Percentiles rank a stretch among this genome's conserved stretches.
phyloP scores from a whole-genome alignment of 1,140 invertebrate species.

The Agrypnia vestita region DNA sequence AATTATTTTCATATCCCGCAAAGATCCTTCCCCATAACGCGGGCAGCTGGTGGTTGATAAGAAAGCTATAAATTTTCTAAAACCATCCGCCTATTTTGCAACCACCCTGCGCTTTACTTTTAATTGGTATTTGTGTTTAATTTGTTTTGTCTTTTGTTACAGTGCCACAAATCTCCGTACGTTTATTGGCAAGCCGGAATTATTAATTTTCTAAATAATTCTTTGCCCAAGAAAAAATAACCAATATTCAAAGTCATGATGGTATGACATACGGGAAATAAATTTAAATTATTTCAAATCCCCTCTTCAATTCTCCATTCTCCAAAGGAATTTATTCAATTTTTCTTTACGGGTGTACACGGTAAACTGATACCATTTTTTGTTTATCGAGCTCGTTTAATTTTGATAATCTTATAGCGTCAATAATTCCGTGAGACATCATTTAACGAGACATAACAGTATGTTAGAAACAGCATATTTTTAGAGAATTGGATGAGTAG shows the following conservation, averaged over 20 bases:
- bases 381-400: too few species aligned
- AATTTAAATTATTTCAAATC: slow-evolving; percentile 12
- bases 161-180: slow-evolving; percentile 5
- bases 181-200: not conserved
- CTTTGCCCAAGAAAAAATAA: not conserved
- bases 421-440: too few species aligned
- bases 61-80: too few species aligned
- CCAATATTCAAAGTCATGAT: not conserved
- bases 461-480: slow-evolving; percentile 23
- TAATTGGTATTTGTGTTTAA: too few species aligned
- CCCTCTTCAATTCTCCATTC: not conserved
- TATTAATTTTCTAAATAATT: not conserved
- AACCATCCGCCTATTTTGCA: too few species aligned
- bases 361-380: too few species aligned
- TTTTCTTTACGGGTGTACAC: not conserved
- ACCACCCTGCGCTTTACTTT: too few species aligned
- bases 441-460: not conserved
- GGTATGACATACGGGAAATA: slow-evolving; percentile 31
- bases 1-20: too few species aligned
- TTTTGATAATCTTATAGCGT: too few species aligned
- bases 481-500: not conserved
- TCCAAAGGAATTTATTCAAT: too few species aligned
- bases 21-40: too few species aligned
- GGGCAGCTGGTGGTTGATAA: too few species aligned
- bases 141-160: slow-evolving; percentile 6